Conservation (phyloP, 2,888 invertebrate genomes). For the Phalera bucephala region DNA sequence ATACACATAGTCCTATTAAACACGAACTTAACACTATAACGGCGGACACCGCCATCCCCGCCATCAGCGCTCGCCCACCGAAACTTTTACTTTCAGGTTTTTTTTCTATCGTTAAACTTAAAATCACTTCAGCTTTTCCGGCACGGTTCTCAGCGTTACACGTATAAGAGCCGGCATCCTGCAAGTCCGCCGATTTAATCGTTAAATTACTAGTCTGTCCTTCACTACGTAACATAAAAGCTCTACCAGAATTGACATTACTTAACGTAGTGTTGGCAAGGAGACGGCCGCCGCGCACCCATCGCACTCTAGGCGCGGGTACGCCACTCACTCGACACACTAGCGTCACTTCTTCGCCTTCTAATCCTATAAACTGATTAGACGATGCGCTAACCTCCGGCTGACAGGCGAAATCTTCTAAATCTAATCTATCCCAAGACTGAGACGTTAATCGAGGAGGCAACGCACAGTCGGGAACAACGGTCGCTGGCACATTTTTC, state of each 20-base stretch:
- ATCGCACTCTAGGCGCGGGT: slow-evolving; percentile 88
- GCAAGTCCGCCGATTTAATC: slow-evolving; percentile 87
- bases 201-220: slow-evolving; percentile 88
- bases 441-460: slow-evolving; percentile 85
- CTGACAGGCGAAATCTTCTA: slow-evolving; percentile 91
- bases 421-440: slow-evolving; percentile 89
- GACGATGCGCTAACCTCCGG: slow-evolving; percentile 86
- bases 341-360: slow-evolving; percentile 89
- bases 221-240: slow-evolving; percentile 86
- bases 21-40: slow-evolving; percentile 86
- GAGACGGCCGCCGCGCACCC: slow-evolving; percentile 87
- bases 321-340: slow-evolving; percentile 87
- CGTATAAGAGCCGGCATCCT: slow-evolving; percentile 89
- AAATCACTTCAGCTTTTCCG: slow-evolving; percentile 88
- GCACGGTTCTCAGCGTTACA: slow-evolving; percentile 92
- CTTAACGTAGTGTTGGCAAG: slow-evolving; percentile 83
- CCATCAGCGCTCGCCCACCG: slow-evolving; percentile 84
- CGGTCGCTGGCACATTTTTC: slow-evolving; percentile 88
- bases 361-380: slow-evolving; percentile 84
- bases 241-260: slow-evolving; percentile 78
- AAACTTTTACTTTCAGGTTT: slow-evolving; percentile 83
- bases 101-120: slow-evolving; percentile 87
- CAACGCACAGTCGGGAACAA: slow-evolving; percentile 85
- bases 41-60: slow-evolving; percentile 87
- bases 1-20: slow-evolving; percentile 86